Evolutionary conservation across 1,140 invertebrate species (phyloP), one percentile per base, ranked within the genome.

Genomic region (Drosophila pectinifera): DNA sequence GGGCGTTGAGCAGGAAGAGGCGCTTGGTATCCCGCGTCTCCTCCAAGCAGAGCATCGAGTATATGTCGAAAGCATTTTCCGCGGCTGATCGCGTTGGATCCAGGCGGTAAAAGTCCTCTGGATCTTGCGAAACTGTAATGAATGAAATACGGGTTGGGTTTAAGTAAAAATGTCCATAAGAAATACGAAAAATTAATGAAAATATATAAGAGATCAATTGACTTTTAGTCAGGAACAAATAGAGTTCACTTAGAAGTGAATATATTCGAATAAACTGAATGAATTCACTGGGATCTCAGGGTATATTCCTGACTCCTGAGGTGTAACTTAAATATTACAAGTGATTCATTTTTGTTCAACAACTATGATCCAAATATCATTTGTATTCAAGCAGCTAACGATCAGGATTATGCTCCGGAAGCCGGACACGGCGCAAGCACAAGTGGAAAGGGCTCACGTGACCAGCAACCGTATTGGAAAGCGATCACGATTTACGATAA

Each of bases 61-160:
- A 92, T 36, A 92, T 92, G 26, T 92, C 91, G 42, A 82, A 84
- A n/a, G 88, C 82, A 91, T 91, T 92, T 57, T 92, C 91, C 11
- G 84, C 73, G 4, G 75, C 72, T 18, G 81, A 89, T 73, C 85
- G 91, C 31, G 73, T 90, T 20, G 82, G 74, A 64, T 92, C 91
- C 72, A 92, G 79, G 1, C 82, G 81, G 63, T 91, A 92, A 57
- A 79, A 88, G 48, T 92, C 91, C 59, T 92, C 90, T 0, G 91
- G 85, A 63, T 91, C 88, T 70, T 91, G 86, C 1, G 91, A 89
- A 75, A 79, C 91, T 92, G 56, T 4, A 72, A 41, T 3, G 0
- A 3, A 10, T 4, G 20, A 36, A 10, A 18, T 13, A 18, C 36
- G 4, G 48, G 13, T 48, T n/a, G 3, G n/a, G 13, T 31, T 31